Percentiles rank a stretch among this genome's conserved stretches.
phyloP scores from a whole-genome alignment of 2,888 invertebrate genomes.

The Anthophora plumipes region DNA sequence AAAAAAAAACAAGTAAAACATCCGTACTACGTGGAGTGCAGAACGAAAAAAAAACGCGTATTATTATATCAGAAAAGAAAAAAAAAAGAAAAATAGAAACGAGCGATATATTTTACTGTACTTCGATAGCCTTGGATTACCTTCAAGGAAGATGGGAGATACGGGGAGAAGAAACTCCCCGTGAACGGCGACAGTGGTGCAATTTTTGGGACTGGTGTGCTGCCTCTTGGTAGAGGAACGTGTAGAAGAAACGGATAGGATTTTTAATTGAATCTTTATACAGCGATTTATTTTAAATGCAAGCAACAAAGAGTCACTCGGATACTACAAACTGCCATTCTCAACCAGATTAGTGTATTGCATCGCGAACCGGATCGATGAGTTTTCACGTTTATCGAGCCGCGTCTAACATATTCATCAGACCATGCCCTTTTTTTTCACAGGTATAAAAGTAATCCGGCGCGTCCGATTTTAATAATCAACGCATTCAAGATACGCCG shows the following conservation, averaged over 20 bases:
- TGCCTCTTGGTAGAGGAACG: neutral
- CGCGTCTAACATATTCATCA: conserved; percentile 42
- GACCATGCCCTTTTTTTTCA: conserved; percentile 41
- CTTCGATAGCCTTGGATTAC: conserved; percentile 47
- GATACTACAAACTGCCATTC: conserved; percentile 54
- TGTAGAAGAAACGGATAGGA: conserved; percentile 9
- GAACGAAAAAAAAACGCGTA: conserved; percentile 19
- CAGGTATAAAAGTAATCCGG: conserved; percentile 41
- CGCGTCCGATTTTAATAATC: conserved; percentile 27
- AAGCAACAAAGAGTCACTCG: conserved; percentile 23
- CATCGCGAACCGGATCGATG: conserved; percentile 34
- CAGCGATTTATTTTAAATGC: conserved; percentile 25
- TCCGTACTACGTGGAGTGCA: conserved; percentile 46
- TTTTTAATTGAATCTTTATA: conserved; percentile 27
- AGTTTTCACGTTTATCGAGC: conserved; percentile 27
- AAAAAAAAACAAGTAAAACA: conserved; percentile 25
- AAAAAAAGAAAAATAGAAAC: neutral
- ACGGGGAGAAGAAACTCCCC: conserved; percentile 4
- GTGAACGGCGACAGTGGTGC: conserved; percentile 54
- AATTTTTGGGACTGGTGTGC: conserved; percentile 48
- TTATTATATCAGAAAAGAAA: conserved; percentile 23
- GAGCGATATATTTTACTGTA: conserved; percentile 59
- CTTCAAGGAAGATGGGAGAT: conserved; percentile 21
- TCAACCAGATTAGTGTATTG: conserved; percentile 36
- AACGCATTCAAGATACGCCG: conserved; percentile 25